Conservation (phyloP, 2,888 invertebrate genomes). For the Calameuta idolon region DNA sequence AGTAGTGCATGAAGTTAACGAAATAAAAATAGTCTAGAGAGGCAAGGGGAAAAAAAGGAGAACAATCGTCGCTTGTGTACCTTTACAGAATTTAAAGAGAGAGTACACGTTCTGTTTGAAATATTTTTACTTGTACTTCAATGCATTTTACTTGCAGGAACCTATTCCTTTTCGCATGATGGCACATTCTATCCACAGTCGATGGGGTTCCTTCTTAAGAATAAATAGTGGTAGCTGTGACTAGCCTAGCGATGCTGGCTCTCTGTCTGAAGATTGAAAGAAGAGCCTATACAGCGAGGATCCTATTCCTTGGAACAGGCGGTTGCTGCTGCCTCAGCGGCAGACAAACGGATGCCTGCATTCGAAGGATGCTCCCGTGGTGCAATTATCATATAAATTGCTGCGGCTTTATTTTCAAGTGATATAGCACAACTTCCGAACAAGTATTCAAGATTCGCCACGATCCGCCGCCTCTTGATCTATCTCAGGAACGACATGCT, state of each 20-base stretch:
- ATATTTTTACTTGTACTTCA: background rate
- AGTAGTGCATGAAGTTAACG: background rate
- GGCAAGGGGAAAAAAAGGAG: background rate
- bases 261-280: background rate
- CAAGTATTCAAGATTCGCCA: background rate
- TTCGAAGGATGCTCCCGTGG: constrained; percentile 39
- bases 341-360: constrained; percentile 47
- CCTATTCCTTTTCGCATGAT: background rate
- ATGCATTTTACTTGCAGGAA: background rate
- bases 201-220: background rate
- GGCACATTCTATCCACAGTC: background rate
- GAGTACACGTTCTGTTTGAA: background rate
- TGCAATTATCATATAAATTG: constrained; percentile 63
- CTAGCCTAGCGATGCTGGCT: background rate
- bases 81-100: background rate
- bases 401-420: constrained; percentile 37
- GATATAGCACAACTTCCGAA: background rate
- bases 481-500: background rate
- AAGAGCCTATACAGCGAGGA: background rate
- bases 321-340: constrained; percentile 14
- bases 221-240: background rate
- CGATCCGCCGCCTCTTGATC: background rate
- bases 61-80: background rate
- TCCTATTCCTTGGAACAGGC: background rate
- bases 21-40: background rate